Evolutionary conservation across 1,140 invertebrate species (phyloP).

Genomic region (Heliconius hermathena): DNA sequence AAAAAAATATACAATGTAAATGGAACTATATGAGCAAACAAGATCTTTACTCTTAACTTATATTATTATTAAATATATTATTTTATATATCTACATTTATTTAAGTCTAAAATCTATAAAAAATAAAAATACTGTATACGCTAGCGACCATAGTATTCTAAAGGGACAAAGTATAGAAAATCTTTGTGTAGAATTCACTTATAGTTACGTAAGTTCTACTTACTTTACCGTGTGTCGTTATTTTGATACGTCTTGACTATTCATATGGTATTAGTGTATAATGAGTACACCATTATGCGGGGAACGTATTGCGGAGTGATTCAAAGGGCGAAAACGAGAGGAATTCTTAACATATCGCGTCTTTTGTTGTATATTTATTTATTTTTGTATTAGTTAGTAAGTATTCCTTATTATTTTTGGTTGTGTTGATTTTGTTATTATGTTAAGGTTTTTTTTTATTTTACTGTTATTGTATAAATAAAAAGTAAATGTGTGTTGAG

Average conservation of each 20-base stretch:
- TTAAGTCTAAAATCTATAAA: not conserved
- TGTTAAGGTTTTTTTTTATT: not conserved
- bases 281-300: not conserved
- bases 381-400: not conserved
- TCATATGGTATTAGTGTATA: not conserved
- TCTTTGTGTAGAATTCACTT: not conserved
- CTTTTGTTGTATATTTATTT: not conserved
- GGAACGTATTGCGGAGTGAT: not conserved
- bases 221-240: not conserved
- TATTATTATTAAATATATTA: too few relatives aligned
- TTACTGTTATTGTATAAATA: too few relatives aligned
- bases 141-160: not conserved
- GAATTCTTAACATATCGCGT: not conserved
- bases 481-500: too few relatives aligned
- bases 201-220: not conserved
- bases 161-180: not conserved
- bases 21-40: too few relatives aligned
- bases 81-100: too few relatives aligned
- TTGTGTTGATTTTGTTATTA: not conserved
- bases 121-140: not conserved
- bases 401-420: not conserved
- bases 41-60: too few relatives aligned
- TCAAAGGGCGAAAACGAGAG: constrained; percentile 1
- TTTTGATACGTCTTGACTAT: constrained; percentile 4
- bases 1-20: too few relatives aligned